Evolutionary conservation across 2,797 vertebrate genomes (phyloP), one percentile per base, ranked within the genome.

Genomic region (Eupleurogrammus muticus): DNA sequence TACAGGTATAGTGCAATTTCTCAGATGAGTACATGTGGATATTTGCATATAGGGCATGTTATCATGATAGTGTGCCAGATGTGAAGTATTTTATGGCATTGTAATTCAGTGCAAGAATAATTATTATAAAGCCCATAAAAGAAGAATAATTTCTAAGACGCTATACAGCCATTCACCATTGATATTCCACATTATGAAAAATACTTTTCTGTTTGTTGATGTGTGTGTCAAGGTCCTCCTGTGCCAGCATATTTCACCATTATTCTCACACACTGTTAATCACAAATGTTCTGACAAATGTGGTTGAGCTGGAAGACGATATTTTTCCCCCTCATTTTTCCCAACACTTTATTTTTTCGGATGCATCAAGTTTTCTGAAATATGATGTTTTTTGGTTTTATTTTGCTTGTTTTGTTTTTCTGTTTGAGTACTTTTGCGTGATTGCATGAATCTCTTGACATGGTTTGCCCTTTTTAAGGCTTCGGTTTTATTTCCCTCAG

Each of bases 401-500:
- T 58, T 64, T 35, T 48, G 12, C 50, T 49, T 20, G 21, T 12
- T 55, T 48, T 9, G 42, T 35, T 38, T 51, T 47, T 57, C 3
- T 46, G 4, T 56, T 73, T 65, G 32, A 38, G 52, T 60, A 54
- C 73, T 78, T 74, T 77, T 81, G 69, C n/a, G n/a, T 87, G 67
- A 82, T 61, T 74, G 90, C 87, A 90, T 86, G 87, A 83, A 70
- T 82, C 50, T 66, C 47, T 64, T 64, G 51, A 70, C 21, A 50
- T 53, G 40, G 59, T 81, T 42, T 77, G 38, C 50, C 17, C 38
- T 16, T 38, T 67, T 54, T 28, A 28, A 64, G 46, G 3, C 48
- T 54, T 77, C 66, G 34, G 5, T 55, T 74, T 76, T 61, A 9
- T 62, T 69, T 70, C 13, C 0, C 70, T 67, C 64, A 9, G 72